A percentile compares a stretch with the other conserved stretches of the same genome.
Conservation (phyloP, 1,140 invertebrate genomes). For the Diorhabda elongata region DNA sequence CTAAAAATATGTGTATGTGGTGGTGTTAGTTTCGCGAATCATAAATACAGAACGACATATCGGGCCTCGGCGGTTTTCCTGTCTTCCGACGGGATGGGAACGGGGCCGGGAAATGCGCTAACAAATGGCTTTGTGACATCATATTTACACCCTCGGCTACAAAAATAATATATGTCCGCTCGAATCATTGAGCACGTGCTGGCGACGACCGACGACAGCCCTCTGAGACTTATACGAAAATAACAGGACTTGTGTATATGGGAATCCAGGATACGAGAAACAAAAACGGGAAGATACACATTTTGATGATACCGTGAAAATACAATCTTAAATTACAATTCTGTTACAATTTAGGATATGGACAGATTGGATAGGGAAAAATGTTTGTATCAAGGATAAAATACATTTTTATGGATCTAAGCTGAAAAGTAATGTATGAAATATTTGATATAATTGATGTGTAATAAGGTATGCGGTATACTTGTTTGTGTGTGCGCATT, state of each 20-base stretch:
- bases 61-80: constrained; percentile 45
- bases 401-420: no score
- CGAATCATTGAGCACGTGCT: constrained; percentile 47
- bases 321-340: no score
- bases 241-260: constrained; percentile 6
- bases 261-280: not conserved
- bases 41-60: constrained; percentile 47
- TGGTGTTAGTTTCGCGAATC: constrained; percentile 24
- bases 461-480: no score
- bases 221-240: constrained; percentile 17
- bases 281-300: not conserved
- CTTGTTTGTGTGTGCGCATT: no score
- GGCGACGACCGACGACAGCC: constrained; percentile 29
- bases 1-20: constrained; percentile 2
- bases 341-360: no score
- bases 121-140: constrained; percentile 50
- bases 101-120: constrained; percentile 43
- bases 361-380: no score
- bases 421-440: no score
- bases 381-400: no score
- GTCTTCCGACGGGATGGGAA: constrained; percentile 40
- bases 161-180: constrained; percentile 50
- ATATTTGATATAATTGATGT: no score
- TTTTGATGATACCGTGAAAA: no score
- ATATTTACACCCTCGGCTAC: constrained; percentile 49